Conservation (phyloP, 2,888 invertebrate genomes). For the Apocheima hispidaria region DNA sequence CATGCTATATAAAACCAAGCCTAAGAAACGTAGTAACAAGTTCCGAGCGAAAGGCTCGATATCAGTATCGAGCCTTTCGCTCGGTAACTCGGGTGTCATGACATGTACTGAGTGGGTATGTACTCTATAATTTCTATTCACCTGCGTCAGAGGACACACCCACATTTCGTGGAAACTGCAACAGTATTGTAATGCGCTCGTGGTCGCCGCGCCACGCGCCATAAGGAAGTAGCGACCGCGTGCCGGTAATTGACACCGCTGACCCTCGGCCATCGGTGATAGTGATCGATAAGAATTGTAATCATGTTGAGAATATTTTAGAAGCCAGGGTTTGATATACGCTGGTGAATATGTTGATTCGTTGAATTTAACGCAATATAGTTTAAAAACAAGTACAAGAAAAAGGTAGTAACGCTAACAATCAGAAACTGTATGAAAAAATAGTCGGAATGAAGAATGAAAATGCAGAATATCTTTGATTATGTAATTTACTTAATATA, state of each 20-base stretch:
- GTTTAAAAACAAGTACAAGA: too few species aligned
- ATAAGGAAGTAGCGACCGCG: background rate
- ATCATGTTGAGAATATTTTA: constrained; percentile 1
- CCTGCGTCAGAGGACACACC: constrained; percentile 3
- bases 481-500: too few species aligned
- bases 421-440: too few species aligned
- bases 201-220: background rate
- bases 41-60: background rate
- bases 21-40: too few species aligned
- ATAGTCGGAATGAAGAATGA: too few species aligned
- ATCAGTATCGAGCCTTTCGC: background rate
- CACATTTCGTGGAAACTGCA: constrained; percentile 4
- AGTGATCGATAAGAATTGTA: background rate
- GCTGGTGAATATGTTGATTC: too few species aligned
- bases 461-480: too few species aligned
- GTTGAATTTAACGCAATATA: too few species aligned
- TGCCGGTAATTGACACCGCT: constrained; percentile 3
- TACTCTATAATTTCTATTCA: background rate
- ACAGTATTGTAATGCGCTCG: background rate
- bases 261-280: background rate
- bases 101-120: background rate
- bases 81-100: too few species aligned
- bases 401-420: too few species aligned
- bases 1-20: background rate
- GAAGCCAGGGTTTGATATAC: background rate